Conservation (phyloP, 2,113 vertebrate species). For the Anser brachyrhynchus region DNA sequence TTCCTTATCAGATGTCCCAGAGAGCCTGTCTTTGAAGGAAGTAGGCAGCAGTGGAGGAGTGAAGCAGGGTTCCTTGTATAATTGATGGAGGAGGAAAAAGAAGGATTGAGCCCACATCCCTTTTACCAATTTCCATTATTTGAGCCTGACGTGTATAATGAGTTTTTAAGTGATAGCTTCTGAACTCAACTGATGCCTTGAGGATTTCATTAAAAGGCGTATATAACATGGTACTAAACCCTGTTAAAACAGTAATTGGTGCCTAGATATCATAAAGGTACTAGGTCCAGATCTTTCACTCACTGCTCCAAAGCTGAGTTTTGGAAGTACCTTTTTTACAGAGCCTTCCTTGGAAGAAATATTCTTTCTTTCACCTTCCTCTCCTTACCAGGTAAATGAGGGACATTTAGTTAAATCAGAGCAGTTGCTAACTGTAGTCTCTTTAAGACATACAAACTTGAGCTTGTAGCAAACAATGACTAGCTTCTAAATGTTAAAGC, state of each 20-base stretch:
- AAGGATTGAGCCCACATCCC: not conserved
- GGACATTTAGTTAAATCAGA: not conserved
- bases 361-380: not conserved
- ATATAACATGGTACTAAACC: not conserved
- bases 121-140: not conserved
- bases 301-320: not conserved
- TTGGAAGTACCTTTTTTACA: not conserved
- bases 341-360: not conserved
- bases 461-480: not conserved
- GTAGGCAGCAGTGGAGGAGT: not conserved
- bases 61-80: not conserved
- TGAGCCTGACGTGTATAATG: not conserved
- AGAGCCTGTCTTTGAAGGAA: not conserved
- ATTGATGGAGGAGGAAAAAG: not conserved
- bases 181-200: not conserved
- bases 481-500: not conserved
- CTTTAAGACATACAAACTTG: not conserved
- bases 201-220: not conserved
- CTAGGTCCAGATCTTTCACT: not conserved
- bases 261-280: not conserved
- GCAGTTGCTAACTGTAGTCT: not conserved
- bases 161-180: not conserved
- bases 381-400: not conserved
- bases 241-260: not conserved
- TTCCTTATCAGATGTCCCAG: conserved; percentile 31